Base-by-base conservation (phyloP, 2,888 invertebrate species). In the Nebria brevicollis region DNA sequence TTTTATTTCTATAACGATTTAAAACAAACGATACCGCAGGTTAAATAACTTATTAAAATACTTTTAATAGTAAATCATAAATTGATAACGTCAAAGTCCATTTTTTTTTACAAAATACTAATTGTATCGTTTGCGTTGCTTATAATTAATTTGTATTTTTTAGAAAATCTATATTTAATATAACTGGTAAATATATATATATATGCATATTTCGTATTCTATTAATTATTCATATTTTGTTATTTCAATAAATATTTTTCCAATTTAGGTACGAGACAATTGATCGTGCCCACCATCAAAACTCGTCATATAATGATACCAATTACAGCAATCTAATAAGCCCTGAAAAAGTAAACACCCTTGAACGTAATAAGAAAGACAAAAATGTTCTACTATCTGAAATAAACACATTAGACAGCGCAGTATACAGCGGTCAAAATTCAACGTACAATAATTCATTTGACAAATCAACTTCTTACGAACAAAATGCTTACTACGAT, bases 341-440 rank as follows among this genome's bases (percentile, higher is more conserved):
- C 84, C 89, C 89, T 3, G 89, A 89, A 81, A 89, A 89, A 85
- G 88, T 89, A 15, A 88, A 86, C 83, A 88, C 89, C 0, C 83
- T 89, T 74, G 89, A 89, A 82, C 87, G 88, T 65, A 87, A 86
- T 82, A 88, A 88, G 83, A 85, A 83, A 43, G 84, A 84, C 54
- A 84, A 83, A 79, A 86, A 86, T 74, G 72, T 84, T 6, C 83
- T 88, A 15, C 86, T 87, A 82, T 86, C 87, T 8, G 87, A 89
- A 83, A 86, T 88, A 41, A 87, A 86, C 83, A 84, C 87, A 41
- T 81, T 88, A 77, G 87, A 88, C 84, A 86, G 85, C 72, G 85
- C 86, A 4, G 87, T 88, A 41, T 88, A 88, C 83, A 88, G 87
- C 68, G 84, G 85, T 7, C 70, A 70, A 85, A 85, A 85, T 75